phyloP scores from a whole-genome alignment of 2,888 invertebrate species.

The Xestia ashworthii region DNA sequence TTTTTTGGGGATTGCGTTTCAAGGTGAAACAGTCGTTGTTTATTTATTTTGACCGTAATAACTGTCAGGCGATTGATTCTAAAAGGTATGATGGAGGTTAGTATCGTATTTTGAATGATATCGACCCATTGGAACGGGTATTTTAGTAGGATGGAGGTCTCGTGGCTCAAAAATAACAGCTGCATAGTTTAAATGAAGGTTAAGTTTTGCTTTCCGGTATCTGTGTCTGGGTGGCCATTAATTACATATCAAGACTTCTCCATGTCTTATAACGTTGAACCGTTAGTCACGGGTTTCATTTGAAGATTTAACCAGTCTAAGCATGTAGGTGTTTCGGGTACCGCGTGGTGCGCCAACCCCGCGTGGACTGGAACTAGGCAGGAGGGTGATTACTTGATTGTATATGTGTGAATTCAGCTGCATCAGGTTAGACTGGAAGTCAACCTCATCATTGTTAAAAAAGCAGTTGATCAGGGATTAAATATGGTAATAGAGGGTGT shows the following conservation, averaged over 20 bases:
- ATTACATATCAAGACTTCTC: background rate
- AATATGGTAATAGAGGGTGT: no score
- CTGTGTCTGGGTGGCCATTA: background rate
- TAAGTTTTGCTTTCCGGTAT: background rate
- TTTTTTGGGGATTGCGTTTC: conserved; percentile 17
- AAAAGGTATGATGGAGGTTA: conserved; percentile 9
- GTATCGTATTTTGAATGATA: background rate
- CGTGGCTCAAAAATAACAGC: background rate
- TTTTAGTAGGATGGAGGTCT: background rate
- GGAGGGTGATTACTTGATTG: background rate
- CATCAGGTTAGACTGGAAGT: background rate
- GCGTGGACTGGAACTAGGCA: background rate
- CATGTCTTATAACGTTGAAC: background rate
- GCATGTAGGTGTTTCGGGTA: background rate
- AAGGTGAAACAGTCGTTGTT: conserved; percentile 8
- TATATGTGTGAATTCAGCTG: background rate
- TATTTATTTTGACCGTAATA: conserved; percentile 14
- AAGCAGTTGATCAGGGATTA: background rate
- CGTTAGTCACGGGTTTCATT: background rate
- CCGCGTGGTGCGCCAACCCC: background rate
- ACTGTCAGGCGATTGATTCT: conserved; percentile 23
- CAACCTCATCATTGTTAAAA: background rate
- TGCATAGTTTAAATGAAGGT: background rate
- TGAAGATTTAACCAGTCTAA: background rate
- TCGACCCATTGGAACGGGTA: background rate